Evolutionary conservation across 2,888 invertebrate species (phyloP), one percentile per base, ranked within the genome.

Genomic region (Macroteleia sp.): DNA sequence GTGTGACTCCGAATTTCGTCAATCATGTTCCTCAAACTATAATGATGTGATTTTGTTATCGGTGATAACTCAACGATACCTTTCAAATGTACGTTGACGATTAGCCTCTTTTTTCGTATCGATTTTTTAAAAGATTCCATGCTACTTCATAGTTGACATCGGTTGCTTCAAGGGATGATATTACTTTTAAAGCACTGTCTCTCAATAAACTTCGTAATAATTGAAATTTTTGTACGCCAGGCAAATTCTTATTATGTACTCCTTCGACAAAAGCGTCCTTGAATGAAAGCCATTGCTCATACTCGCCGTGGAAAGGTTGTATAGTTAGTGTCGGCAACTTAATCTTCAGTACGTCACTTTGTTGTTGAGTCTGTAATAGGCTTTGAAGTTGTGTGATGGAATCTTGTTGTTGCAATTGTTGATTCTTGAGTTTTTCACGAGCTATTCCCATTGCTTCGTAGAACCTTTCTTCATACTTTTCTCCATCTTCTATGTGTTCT

Each of bases 381-480:
- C 25, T 25, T 25, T 25, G 25, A 25, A 25, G 25, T 25, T 25
- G 25, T 25, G 25, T 6, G 25, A 25, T 25, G 25, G 25, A 25
- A 6, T 25, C 25, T 25, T 32, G 48, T 30, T 48, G 48, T 48
- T 48, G 48, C 9, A 22, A n/a, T 28, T 10, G 16, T 32, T 32
- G 9, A 30, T 28, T 19, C 30, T 14, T 32, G n/a, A 50, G 10
- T 50, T 50, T 50, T 32, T 2, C 14, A 19, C 50, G 50, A 16
- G 50, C 50, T 17, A 32, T 30, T 30, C 50, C 50, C 50, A 50
- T 14, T 30, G 50, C 50, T n/a, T 50, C 50, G 25, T 32, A 50
- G n/a, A 25, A 50, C 12, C 32, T 50, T 32, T 34, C 19, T 52
- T 52, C 52, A 34, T 52, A 52, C 17, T 19, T 34, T 10, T 34